Percentiles rank a stretch among this genome's conserved stretches.
These are phyloP conservation scores for Vanessa cardui DNA, from an alignment of 2,888 invertebrate species.

Conservation along the genomic window DNA sequence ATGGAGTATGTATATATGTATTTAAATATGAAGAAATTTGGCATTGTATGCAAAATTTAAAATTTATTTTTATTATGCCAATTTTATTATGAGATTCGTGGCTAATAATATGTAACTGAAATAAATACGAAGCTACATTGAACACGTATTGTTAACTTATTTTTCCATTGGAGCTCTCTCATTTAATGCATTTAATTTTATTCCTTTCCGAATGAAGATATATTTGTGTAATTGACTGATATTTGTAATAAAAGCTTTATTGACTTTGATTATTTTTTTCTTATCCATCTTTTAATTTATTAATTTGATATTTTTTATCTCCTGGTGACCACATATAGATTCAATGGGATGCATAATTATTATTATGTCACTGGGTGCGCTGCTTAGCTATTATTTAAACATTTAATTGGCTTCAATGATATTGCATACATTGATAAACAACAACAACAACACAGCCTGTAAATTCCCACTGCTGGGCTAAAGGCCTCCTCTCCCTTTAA, in stretches of 20 bases:
- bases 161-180: conserved; percentile 7
- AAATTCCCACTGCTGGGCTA: too few species aligned
- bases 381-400: too few species aligned
- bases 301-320: too few species aligned
- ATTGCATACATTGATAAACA: too few species aligned
- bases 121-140: neutral
- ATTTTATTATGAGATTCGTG: neutral
- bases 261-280: neutral
- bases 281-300: too few species aligned
- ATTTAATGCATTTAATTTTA: neutral
- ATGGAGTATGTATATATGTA: neutral
- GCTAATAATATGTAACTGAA: neutral
- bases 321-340: too few species aligned
- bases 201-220: neutral
- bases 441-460: too few species aligned
- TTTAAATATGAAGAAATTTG: neutral
- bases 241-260: conserved; percentile 1
- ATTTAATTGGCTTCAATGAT: too few species aligned
- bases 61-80: neutral
- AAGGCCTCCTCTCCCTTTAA: too few species aligned
- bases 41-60: neutral
- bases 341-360: too few species aligned
- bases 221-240: neutral
- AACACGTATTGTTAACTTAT: neutral
- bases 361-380: too few species aligned